phyloP scores from a whole-genome alignment of 2,888 invertebrate genomes.

The Sphaerophoria taeniata region DNA sequence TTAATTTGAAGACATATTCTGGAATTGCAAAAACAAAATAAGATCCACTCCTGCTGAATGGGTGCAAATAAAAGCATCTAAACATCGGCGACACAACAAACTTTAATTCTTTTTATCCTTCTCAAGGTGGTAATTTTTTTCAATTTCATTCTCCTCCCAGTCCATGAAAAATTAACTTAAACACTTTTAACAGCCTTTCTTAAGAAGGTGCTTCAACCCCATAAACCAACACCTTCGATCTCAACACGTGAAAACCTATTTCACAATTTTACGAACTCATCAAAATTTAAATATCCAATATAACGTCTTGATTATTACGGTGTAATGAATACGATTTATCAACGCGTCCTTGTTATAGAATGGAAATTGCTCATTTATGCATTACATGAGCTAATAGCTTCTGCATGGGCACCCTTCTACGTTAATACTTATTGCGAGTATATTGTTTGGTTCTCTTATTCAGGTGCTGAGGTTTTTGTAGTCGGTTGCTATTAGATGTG shows the following conservation, averaged over 20 bases:
- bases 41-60: too few species aligned
- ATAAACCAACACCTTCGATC: not conserved
- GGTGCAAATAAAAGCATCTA: too few species aligned
- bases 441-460: too few species aligned
- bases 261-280: constrained; percentile 37
- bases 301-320: constrained; percentile 32
- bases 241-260: constrained; percentile 4
- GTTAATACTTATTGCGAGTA: not conserved
- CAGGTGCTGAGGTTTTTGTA: not conserved
- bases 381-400: constrained; percentile 40
- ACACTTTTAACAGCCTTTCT: too few species aligned
- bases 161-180: not conserved
- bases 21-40: too few species aligned
- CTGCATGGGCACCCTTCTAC: constrained; percentile 36
- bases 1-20: too few species aligned
- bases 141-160: not conserved
- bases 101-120: too few species aligned
- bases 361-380: constrained; percentile 48
- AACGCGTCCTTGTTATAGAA: constrained; percentile 22
- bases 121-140: too few species aligned
- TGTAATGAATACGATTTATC: constrained; percentile 44
- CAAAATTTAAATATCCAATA: constrained; percentile 58
- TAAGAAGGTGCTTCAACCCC: not conserved
- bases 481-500: not conserved
- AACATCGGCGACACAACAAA: too few species aligned